Evolutionary conservation across 2,797 vertebrate genomes (phyloP), one percentile per base, ranked within the genome.

Genomic region (Oryzias dopingdopingensis): DNA sequence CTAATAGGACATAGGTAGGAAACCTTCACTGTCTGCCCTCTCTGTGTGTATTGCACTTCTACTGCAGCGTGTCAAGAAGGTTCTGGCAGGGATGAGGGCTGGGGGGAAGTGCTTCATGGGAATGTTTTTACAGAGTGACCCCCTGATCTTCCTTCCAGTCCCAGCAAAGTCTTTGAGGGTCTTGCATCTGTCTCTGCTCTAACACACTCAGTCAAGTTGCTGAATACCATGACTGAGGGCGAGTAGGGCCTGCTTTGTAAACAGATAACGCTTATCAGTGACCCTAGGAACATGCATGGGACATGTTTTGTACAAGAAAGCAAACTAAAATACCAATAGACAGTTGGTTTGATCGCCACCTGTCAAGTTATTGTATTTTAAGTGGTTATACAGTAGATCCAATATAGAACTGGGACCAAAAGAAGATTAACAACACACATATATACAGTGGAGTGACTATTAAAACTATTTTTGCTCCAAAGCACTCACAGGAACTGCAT

Each of bases 51-150:
- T 37, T 63, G 67, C 57, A 47, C 74, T 69, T 72, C 62, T 52
- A 13, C 73, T 66, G 74, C 48, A 78, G 77, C 78, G 66, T 83
- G 81, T 76, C 73, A 65, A 88, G 82, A 89, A 84, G 76, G 79
- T 80, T 75, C 81, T 88, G 83, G 85, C 77, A 76, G 74, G 72
- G 80, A 80, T 76, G 85, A 78, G 72, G 71, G 76, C 74, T 53
- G 61, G 78, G 78, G 82, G 77, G 87, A 74, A 80, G 84, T 86
- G 87, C 82, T 73, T 72, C 82, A 88, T 91, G 91, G 88, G 90
- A 91, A 92, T 92, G 90, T 91, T 93, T 91, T 91, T 72, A 87
- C 87, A 88, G 87, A 54, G 67, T 89, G 89, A 91, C 91, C 90
- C 26, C 86, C 78, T 91, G 89, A 91, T 88, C 89, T 91, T 92